Percentiles rank a stretch among this genome's conserved stretches.
Evolutionary conservation across 2,113 vertebrate species (phyloP).

Genomic region (Athene noctua): DNA sequence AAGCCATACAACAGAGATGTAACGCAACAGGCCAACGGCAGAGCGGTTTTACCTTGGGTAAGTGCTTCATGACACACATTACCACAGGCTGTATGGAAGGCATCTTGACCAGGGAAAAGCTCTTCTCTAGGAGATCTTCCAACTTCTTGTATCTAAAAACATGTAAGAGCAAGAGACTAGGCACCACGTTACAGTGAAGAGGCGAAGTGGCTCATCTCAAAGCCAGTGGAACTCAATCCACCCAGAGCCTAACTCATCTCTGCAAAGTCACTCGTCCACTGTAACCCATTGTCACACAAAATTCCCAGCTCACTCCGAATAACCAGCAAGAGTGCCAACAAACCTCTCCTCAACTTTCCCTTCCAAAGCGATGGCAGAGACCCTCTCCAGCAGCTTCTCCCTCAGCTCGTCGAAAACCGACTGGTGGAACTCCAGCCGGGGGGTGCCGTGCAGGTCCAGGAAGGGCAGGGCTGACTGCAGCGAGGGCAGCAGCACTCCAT

Average conservation of each 20-base stretch:
- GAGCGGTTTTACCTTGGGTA: constrained; percentile 82
- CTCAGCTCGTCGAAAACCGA: constrained; percentile 96
- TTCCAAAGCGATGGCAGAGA: constrained; percentile 87
- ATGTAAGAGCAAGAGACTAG: background rate
- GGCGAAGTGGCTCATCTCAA: background rate
- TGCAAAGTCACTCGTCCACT: background rate
- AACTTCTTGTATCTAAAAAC: constrained; percentile 87
- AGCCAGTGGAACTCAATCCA: background rate
- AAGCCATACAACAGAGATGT: background rate
- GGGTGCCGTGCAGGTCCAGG: constrained; percentile 94
- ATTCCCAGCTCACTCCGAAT: background rate
- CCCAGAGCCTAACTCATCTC: no score
- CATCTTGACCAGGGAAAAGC: constrained; percentile 95
- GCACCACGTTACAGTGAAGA: rapidly evolving
- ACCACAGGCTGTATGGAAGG: constrained; percentile 96
- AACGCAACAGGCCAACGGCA: rapidly evolving
- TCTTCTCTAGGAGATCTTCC: constrained; percentile 95
- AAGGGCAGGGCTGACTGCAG: constrained; percentile 96
- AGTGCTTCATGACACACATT: constrained; percentile 97
- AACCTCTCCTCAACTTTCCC: constrained; percentile 92
- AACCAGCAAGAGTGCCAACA: background rate
- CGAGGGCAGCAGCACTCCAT: constrained; percentile 94
- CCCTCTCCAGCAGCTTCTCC: constrained; percentile 94
- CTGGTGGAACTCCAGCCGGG: constrained; percentile 96
- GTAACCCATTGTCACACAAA: background rate